A percentile compares a stretch with the other conserved stretches of the same genome.
Evolutionary conservation across 37 sponge, comb jelly and placozoan genomes (phyloP).

Genomic region (Beroe ovata): DNA sequence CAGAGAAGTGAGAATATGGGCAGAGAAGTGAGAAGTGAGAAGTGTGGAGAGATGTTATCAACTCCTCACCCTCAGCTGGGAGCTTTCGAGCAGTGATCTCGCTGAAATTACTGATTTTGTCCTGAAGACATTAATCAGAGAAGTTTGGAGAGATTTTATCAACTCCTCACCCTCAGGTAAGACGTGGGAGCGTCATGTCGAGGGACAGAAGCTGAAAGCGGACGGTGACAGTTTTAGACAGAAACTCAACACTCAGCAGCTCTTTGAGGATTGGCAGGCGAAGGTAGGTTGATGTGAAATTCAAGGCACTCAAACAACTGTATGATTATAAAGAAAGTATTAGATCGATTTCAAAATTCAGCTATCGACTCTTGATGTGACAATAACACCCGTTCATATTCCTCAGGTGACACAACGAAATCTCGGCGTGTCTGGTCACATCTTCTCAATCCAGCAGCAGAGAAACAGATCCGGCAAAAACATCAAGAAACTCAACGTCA

Average conservation of each 20-base stretch:
- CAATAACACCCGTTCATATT: no score
- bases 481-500: slow-evolving; percentile 80
- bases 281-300: slow-evolving; percentile 17
- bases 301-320: no score
- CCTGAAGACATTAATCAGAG: not conserved
- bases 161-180: not conserved
- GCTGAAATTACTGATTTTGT: no score
- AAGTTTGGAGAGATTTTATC: not conserved
- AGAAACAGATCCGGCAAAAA: slow-evolving; percentile 74
- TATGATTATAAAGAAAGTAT: no score
- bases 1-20: no score
- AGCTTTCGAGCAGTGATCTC: no score
- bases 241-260: slow-evolving; percentile 90
- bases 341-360: no score
- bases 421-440: slow-evolving; percentile 78
- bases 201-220: slow-evolving; percentile 91
- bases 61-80: no score
- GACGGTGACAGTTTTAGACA: slow-evolving; percentile 93
- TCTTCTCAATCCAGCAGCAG: slow-evolving; percentile 77
- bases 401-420: slow-evolving; percentile 74
- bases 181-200: slow-evolving; percentile 88
- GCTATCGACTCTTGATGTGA: no score
- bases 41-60: no score
- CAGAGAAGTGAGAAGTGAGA: no score
- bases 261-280: slow-evolving; percentile 79